Conservation (phyloP, 1,140 invertebrate genomes). For the Hyles vespertilio region DNA sequence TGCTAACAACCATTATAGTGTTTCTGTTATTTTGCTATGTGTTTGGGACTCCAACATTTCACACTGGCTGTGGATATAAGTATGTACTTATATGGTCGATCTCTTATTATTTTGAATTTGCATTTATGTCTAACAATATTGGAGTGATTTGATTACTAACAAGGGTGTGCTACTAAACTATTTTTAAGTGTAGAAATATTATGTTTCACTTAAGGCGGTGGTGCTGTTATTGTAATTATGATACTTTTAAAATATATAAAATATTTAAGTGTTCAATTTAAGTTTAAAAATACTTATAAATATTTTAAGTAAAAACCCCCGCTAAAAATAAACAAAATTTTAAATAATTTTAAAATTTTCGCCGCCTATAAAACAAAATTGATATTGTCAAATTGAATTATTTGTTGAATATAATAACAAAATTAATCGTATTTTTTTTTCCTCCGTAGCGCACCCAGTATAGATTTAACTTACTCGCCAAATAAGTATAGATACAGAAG, state of each 20-base stretch:
- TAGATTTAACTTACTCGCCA: slow-evolving; percentile 60
- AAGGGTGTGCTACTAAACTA: slow-evolving; percentile 42
- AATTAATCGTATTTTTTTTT: slow-evolving; percentile 46
- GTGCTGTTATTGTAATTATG: no score
- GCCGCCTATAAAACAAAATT: no score
- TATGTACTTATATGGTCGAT: slow-evolving; percentile 9
- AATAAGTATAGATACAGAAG: slow-evolving; percentile 71
- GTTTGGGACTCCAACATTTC: not conserved
- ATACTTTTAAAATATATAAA: no score
- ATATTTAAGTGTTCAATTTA: no score
- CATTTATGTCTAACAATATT: slow-evolving; percentile 15
- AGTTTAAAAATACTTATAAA: no score
- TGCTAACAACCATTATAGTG: slow-evolving; percentile 9
- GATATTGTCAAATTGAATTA: no score
- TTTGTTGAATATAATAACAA: no score
- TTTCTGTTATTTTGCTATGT: slow-evolving; percentile 5
- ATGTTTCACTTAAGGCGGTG: no score
- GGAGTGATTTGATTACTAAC: slow-evolving; percentile 30
- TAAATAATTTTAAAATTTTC: no score
- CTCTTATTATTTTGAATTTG: slow-evolving; percentile 9
- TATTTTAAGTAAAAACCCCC: no score
- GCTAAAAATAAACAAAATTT: no score
- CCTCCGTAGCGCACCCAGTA: slow-evolving; percentile 68
- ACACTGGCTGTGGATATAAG: slow-evolving; percentile 12
- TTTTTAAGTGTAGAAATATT: no score